phyloP scores from a whole-genome alignment of 2,113 vertebrate species.

The Actenoides hombroni region DNA sequence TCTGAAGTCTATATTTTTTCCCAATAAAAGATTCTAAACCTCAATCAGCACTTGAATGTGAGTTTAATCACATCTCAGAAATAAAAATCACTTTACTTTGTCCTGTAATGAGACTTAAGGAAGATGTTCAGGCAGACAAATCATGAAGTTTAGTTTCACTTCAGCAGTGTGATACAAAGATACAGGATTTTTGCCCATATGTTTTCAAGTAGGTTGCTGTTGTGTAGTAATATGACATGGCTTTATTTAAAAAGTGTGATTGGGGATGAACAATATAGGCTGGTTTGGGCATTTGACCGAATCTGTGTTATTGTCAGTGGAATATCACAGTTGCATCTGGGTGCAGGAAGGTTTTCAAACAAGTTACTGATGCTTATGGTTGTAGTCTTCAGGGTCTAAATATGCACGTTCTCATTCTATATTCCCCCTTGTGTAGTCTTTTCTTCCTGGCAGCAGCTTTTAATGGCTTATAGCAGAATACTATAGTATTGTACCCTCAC shows the following conservation, averaged over 20 bases:
- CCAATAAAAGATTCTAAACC: slow-evolving; percentile 59
- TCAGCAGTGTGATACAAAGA: background rate
- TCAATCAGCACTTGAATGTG: slow-evolving; percentile 45
- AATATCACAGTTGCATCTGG: background rate
- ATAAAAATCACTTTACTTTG: slow-evolving; percentile 39
- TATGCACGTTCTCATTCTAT: background rate
- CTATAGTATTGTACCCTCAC: rapidly evolving
- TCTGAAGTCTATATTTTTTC: slow-evolving; percentile 60
- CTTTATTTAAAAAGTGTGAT: background rate
- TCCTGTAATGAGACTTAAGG: slow-evolving; percentile 60
- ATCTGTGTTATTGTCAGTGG: background rate
- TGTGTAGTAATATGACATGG: background rate
- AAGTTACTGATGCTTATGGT: no score
- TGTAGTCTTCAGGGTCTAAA: background rate
- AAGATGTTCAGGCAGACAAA: slow-evolving; percentile 53
- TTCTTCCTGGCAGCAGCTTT: background rate
- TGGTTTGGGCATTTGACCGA: background rate
- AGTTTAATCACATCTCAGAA: slow-evolving; percentile 66
- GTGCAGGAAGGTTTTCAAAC: no score
- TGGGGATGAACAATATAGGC: background rate
- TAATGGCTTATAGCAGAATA: background rate
- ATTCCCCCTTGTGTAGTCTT: background rate
- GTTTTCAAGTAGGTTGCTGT: background rate
- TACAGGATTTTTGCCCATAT: background rate
- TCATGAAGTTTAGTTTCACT: background rate